Conservation (phyloP, 2,797 vertebrate genomes). For the Epinephelus awoara region DNA sequence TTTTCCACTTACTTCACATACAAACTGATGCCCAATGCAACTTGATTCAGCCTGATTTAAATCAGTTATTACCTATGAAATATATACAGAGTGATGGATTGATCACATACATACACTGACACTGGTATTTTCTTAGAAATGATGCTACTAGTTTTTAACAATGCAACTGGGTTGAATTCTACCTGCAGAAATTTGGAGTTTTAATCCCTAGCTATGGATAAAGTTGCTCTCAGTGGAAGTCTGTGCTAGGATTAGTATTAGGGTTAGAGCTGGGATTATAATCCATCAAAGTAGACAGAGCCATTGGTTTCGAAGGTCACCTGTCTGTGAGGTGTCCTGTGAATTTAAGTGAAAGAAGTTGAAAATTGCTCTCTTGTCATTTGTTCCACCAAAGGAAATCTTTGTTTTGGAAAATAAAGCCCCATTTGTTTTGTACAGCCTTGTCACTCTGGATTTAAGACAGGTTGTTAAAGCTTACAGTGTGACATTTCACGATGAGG, state of each 20-base stretch:
- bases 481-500: constrained; percentile 63
- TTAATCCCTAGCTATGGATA: constrained; percentile 5
- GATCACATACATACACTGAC: not conserved
- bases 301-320: constrained; percentile 6
- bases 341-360: not conserved
- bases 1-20: not conserved
- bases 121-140: not conserved
- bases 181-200: not conserved
- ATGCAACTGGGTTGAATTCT: not conserved
- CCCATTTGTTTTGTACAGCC: not conserved
- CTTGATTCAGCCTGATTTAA: not conserved
- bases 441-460: constrained; percentile 16
- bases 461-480: constrained; percentile 46
- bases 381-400: constrained; percentile 4
- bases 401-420: not conserved
- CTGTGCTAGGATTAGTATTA: constrained; percentile 25
- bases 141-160: not conserved
- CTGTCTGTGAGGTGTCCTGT: not conserved
- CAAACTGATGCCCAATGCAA: not conserved
- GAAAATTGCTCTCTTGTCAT: not conserved
- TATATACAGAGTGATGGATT: not conserved
- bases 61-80: not conserved
- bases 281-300: constrained; percentile 31
- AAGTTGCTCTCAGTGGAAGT: constrained; percentile 17
- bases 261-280: constrained; percentile 35